phyloP scores from a whole-genome alignment of 2,113 vertebrate species.

The Meles meles region DNA sequence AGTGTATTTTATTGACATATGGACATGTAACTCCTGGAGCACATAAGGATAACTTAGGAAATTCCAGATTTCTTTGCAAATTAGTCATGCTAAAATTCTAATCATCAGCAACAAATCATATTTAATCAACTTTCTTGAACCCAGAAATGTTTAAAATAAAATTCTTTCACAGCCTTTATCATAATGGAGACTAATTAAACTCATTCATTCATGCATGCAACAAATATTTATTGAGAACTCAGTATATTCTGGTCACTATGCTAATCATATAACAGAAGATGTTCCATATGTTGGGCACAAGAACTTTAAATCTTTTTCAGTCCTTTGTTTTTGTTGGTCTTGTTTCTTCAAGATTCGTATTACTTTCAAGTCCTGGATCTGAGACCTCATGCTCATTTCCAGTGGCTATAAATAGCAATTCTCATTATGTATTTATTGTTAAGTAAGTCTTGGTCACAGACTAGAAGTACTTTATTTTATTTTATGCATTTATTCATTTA shows the following conservation, averaged over 20 bases:
- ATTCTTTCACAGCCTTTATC: not conserved
- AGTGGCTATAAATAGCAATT: not conserved
- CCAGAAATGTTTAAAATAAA: not conserved
- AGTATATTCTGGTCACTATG: not conserved
- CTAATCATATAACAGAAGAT: not conserved
- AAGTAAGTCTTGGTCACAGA: not conserved
- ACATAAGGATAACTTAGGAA: not conserved
- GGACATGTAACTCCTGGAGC: not conserved
- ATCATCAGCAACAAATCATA: not conserved
- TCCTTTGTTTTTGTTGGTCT: not conserved
- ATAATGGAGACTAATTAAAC: not conserved
- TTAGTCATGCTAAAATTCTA: not conserved
- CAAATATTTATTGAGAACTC: not conserved
- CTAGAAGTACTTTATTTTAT: not conserved
- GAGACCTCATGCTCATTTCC: not conserved
- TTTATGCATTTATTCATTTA: not conserved
- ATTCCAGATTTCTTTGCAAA: slow-evolving; percentile 8
- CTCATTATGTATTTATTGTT: not conserved
- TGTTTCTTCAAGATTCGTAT: slow-evolving; percentile 33
- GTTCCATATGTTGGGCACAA: not conserved
- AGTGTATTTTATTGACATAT: not conserved
- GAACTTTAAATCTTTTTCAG: not conserved
- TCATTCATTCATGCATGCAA: not conserved
- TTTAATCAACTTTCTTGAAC: not conserved
- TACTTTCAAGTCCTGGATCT: not conserved